Base-by-base conservation (phyloP, 1,140 invertebrate species). In the Halesus radiatus region DNA sequence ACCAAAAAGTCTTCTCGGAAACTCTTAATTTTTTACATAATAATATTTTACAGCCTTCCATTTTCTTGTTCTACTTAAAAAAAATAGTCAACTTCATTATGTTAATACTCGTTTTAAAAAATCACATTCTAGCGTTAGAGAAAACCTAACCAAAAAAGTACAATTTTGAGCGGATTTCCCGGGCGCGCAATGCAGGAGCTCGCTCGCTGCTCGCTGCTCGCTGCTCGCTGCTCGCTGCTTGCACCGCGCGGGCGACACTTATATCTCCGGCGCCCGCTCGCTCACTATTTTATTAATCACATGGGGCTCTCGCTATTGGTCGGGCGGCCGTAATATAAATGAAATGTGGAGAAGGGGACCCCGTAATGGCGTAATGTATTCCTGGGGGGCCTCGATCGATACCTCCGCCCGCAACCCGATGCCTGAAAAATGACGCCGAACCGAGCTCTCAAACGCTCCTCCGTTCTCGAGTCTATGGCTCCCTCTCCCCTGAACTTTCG, bases 271-370 rank as follows among this genome's bases (percentile, higher is more conserved):
- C 62, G 62, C 45, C 15, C 53, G 18, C 76, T 66, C 81, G 74
- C 82, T 79, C 79, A 83, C 79, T 83, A 81, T 83, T 83, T 83
- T 83, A 83, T 83, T 83, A 83, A 83, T 83, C 82, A 81, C 82
- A 81, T 79, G 79, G 82, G 82, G 79, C 79, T 76, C 32, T 50
- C 66, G 79, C 82, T 70, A 83, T 83, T 83, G 82, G 82, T 79
- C 82, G 82, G 76, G 82, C 82, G 82, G 82, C 82, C 82, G 82
- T 83, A 83, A 83, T 78, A 83, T 80, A 82, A 82, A 82, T 82
- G 81, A 82, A 82, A 82, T 82, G 81, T 82, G 75, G 74, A 70
- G 78, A 80, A 78, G 78, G 81, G 78, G 81, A 73, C 76, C 26
- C 77, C 80, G 80, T 83, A 83, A 83, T 83, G 81, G 80, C 80